A percentile compares a stretch with the other conserved stretches of the same genome.
Evolutionary conservation across 2,113 vertebrate genomes (phyloP).

Genomic region (Pseudorasbora parva): DNA sequence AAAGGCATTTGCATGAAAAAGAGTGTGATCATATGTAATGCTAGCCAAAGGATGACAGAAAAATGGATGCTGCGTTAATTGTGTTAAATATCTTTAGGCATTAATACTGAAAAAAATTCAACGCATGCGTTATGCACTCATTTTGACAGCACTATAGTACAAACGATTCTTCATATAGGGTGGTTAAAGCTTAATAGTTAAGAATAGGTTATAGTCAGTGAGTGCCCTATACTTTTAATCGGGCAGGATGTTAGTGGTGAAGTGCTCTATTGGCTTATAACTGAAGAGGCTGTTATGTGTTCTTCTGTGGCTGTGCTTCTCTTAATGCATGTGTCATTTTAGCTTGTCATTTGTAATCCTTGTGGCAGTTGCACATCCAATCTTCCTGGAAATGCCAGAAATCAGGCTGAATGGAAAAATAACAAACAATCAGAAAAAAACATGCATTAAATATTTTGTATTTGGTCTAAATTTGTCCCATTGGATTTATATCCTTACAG

Average conservation of each 20-base stretch:
- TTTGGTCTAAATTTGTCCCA: slow-evolving; percentile 43
- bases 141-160: too few species aligned
- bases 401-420: slow-evolving; percentile 18
- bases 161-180: neutral
- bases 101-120: too few species aligned
- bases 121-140: too few species aligned
- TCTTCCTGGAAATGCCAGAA: slow-evolving; percentile 27
- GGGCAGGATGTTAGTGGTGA: neutral
- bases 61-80: too few species aligned
- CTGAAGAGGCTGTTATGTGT: slow-evolving; percentile 8
- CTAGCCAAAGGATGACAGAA: too few species aligned
- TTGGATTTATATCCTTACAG: slow-evolving; percentile 32
- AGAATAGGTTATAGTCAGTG: neutral
- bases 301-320: slow-evolving; percentile 8
- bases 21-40: too few species aligned
- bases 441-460: neutral
- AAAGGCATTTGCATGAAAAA: too few species aligned
- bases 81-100: too few species aligned
- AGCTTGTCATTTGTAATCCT: slow-evolving; percentile 7
- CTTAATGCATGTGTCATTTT: slow-evolving; percentile 28
- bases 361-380: neutral
- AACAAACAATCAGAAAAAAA: slow-evolving; percentile 21
- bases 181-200: neutral
- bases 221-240: neutral
- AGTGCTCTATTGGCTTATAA: neutral